phyloP scores from a whole-genome alignment of 2,888 invertebrate genomes.

The Euspilapteryx auroguttella region DNA sequence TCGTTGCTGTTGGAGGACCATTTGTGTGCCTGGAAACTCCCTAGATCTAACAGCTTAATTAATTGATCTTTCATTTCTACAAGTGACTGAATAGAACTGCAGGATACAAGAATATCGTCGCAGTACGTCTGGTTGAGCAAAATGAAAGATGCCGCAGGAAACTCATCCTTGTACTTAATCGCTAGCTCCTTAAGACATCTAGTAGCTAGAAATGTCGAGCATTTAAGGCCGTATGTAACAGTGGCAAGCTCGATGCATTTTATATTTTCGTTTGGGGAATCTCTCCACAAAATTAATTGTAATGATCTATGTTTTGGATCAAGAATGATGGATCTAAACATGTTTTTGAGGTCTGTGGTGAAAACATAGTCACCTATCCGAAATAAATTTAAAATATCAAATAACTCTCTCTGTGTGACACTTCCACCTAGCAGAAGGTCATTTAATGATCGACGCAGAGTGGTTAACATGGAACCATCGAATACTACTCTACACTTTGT shows the following conservation, averaged over 20 bases:
- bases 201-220: conserved; percentile 1
- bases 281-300: conserved; percentile 1
- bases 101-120: conserved; percentile 1
- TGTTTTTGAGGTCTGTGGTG: neutral
- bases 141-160: conserved; percentile 1
- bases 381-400: conserved; percentile 1
- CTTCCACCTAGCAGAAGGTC: neutral
- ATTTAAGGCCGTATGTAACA: neutral
- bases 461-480: neutral
- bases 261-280: neutral
- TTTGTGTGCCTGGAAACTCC: too few relatives aligned
- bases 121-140: neutral
- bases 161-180: neutral
- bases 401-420: neutral
- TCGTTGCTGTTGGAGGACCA: too few relatives aligned
- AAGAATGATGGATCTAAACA: neutral
- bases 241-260: neutral
- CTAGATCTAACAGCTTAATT: too few relatives aligned
- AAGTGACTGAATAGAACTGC: too few relatives aligned
- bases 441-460: neutral
- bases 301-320: neutral
- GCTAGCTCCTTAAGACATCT: too few relatives aligned
- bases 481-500: conserved; percentile 1
- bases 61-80: too few relatives aligned
- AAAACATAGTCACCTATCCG: neutral